Evolutionary conservation across 2,888 invertebrate species (phyloP).

Genomic region (Hofmannophila pseudospretella): DNA sequence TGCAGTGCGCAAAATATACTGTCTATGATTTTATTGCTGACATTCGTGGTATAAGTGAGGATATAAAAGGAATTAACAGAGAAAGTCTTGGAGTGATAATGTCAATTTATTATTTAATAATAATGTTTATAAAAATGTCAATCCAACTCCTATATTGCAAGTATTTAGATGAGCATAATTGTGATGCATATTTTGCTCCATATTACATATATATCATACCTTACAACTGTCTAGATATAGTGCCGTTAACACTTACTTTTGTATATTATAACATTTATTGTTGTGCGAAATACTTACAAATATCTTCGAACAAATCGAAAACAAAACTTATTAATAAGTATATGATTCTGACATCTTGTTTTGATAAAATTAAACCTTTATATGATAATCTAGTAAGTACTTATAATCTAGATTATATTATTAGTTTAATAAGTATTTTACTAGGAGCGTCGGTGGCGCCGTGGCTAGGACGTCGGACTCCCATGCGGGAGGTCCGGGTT

Average conservation of each 20-base stretch:
- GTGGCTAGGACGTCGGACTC: no score
- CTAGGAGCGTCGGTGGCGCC: no score
- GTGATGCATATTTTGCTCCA: neutral
- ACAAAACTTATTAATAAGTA: neutral
- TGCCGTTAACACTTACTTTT: neutral
- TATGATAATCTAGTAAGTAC: neutral
- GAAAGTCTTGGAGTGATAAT: neutral
- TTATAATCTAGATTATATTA: no score
- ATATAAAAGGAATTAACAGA: neutral
- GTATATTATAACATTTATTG: conserved; percentile 2
- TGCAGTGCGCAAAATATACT: neutral
- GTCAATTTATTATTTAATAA: neutral
- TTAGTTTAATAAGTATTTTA: no score
- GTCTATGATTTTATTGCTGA: neutral
- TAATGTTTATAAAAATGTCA: neutral
- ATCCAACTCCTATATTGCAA: neutral
- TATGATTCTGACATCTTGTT: neutral
- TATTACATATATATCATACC: neutral
- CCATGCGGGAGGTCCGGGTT: no score
- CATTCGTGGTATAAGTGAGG: no score
- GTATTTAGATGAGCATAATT: neutral
- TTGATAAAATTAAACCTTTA: neutral
- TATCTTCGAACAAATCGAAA: no score
- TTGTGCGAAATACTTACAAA: neutral
- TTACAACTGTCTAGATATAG: neutral